Evolutionary conservation across 2,113 vertebrate genomes (phyloP).

Genomic region (Fulmarus glacialis): DNA sequence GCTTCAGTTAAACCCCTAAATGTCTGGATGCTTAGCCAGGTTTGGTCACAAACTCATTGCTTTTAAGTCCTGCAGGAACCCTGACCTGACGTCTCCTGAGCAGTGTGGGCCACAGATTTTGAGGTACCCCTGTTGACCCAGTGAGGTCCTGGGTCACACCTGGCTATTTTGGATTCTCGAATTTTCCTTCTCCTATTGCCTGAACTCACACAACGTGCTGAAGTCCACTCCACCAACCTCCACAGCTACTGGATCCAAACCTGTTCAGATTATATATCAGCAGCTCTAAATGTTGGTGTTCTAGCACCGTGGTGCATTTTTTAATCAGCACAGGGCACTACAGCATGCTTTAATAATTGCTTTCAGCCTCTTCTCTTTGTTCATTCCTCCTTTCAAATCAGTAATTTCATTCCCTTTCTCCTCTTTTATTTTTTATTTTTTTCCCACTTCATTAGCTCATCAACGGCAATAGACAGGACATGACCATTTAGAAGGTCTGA

Average conservation of each 20-base stretch:
- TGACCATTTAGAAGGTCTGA: not conserved
- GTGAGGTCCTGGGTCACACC: not conserved
- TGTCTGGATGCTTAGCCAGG: not conserved
- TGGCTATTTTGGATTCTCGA: not conserved
- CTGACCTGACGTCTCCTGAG: not conserved
- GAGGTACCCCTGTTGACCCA: not conserved
- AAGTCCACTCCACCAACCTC: not conserved
- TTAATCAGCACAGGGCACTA: not conserved
- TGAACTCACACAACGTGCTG: rapidly evolving
- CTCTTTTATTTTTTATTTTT: not conserved
- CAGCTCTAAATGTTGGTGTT: not conserved
- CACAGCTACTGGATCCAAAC: not conserved
- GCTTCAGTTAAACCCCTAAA: not conserved
- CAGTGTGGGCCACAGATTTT: not conserved
- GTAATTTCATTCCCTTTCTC: not conserved
- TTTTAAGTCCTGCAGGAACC: not conserved
- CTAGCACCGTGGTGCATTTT: not conserved
- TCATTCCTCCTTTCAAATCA: not conserved
- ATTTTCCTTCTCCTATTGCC: not conserved
- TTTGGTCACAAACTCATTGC: not conserved
- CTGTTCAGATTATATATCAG: not conserved
- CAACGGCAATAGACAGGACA: not conserved
- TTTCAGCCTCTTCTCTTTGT: not conserved
- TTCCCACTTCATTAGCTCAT: not conserved
- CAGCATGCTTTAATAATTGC: not conserved